These are phyloP conservation scores for Neolamprologus tretocephalus DNA, from an alignment of 2,113 vertebrate genomes.

Conservation along the genomic window DNA sequence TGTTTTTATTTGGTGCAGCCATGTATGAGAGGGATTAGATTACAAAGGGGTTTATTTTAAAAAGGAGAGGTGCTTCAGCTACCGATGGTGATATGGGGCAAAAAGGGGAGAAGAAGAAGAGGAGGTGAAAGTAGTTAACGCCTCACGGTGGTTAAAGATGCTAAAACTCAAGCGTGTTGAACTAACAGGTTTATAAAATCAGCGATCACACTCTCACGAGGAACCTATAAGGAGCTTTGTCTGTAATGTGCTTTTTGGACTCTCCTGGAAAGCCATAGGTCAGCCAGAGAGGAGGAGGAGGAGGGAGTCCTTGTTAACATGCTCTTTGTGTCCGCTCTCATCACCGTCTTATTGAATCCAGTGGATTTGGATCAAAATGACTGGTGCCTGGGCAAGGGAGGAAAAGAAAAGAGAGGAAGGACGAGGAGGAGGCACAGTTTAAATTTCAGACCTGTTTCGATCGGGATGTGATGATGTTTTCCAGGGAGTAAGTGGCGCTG, in stretches of 20 bases:
- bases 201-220: not conserved
- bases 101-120: not conserved
- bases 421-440: not conserved
- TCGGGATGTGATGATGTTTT: not conserved
- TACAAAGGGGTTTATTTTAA: not conserved
- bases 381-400: not conserved
- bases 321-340: conserved; percentile 51
- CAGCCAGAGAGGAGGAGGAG: not conserved
- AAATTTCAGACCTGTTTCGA: not conserved
- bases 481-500: not conserved
- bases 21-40: not conserved
- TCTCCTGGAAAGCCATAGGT: conserved; percentile 48
- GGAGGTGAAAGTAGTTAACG: not conserved
- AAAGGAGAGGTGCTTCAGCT: not conserved
- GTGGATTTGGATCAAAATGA: conserved; percentile 32
- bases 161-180: not conserved
- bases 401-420: not conserved
- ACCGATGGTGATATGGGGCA: not conserved
- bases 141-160: not conserved
- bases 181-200: conserved; percentile 36
- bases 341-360: conserved; percentile 17
- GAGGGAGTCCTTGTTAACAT: conserved; percentile 48
- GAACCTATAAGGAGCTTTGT: conserved; percentile 68
- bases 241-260: conserved; percentile 61
- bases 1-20: not conserved